phyloP scores from a whole-genome alignment of 2,888 invertebrate genomes.

The Artemia sinica region DNA sequence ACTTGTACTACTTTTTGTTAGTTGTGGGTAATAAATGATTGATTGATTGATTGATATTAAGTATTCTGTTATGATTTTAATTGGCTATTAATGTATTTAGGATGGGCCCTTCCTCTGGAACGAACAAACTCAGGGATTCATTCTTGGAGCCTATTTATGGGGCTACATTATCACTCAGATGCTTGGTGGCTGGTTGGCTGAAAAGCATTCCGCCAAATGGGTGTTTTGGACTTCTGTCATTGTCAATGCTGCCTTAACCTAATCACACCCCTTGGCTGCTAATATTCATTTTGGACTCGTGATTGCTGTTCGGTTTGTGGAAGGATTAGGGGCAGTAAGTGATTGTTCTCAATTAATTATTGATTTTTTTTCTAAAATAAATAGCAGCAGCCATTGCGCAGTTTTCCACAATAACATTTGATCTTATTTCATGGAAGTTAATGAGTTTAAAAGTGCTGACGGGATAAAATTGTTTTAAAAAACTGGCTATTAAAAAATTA shows the following conservation, averaged over 20 bases:
- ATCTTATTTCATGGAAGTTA: too few relatives aligned
- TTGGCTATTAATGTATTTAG: slow-evolving; percentile 32
- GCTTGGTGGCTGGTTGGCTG: slow-evolving; percentile 58
- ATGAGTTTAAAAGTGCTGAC: too few relatives aligned
- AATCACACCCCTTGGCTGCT: slow-evolving; percentile 57
- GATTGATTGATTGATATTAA: too few relatives aligned
- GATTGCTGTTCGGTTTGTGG: slow-evolving; percentile 47
- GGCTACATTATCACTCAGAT: slow-evolving; percentile 65
- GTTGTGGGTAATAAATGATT: too few relatives aligned
- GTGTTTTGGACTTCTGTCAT: slow-evolving; percentile 62
- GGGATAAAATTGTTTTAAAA: too few relatives aligned
- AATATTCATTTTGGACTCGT: slow-evolving; percentile 45
- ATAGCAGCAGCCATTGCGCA: too few relatives aligned
- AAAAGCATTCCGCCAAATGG: slow-evolving; percentile 70
- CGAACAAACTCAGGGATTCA: slow-evolving; percentile 49
- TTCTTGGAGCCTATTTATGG: slow-evolving; percentile 69
- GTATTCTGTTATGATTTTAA: too few relatives aligned
- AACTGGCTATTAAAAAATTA: too few relatives aligned
- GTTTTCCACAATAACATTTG: too few relatives aligned
- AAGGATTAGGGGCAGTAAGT: slow-evolving; percentile 56
- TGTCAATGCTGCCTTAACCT: slow-evolving; percentile 54
- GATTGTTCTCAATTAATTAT: not conserved
- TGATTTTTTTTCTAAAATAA: not conserved
- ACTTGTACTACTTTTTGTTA: too few relatives aligned
- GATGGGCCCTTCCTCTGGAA: slow-evolving; percentile 62